Evolutionary conservation across 2,797 vertebrate species (phyloP).

Genomic region (Poeciliopsis turneri): DNA sequence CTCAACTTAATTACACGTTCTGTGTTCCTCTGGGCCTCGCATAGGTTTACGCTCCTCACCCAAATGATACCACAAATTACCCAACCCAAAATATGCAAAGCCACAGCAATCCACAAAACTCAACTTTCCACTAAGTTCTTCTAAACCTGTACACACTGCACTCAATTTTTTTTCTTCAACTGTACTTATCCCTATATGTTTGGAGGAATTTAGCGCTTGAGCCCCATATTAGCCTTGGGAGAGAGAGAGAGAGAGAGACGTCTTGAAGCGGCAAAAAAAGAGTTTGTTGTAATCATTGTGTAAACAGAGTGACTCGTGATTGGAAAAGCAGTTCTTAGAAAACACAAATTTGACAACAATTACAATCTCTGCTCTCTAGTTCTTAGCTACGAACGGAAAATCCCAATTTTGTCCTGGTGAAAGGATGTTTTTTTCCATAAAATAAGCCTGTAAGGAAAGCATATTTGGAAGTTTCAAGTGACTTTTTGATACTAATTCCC

Average conservation of each 20-base stretch:
- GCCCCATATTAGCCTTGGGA: not conserved
- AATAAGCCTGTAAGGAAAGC: not conserved
- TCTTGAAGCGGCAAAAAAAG: not conserved
- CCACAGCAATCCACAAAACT: slow-evolving; percentile 60
- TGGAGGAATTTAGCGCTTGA: not conserved
- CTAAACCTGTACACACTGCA: slow-evolving; percentile 15
- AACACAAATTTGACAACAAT: not conserved
- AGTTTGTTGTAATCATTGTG: not conserved
- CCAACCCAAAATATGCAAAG: slow-evolving; percentile 75
- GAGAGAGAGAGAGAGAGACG: not conserved
- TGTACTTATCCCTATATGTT: not conserved
- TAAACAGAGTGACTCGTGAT: not conserved
- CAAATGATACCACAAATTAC: slow-evolving; percentile 70
- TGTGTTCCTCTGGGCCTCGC: slow-evolving; percentile 64
- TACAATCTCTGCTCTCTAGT: not conserved
- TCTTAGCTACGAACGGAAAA: not conserved
- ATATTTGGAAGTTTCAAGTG: not conserved
- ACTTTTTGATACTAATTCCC: slow-evolving; percentile 29
- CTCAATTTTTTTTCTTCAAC: slow-evolving; percentile 2
- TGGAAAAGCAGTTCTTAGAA: not conserved
- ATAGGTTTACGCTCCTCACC: slow-evolving; percentile 71
- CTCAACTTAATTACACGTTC: slow-evolving; percentile 71
- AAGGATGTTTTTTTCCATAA: not conserved
- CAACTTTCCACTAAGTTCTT: slow-evolving; percentile 50
- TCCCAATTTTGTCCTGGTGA: not conserved